Base-by-base conservation (phyloP, 2,113 vertebrate species). In the Telmatochromis sp. region DNA sequence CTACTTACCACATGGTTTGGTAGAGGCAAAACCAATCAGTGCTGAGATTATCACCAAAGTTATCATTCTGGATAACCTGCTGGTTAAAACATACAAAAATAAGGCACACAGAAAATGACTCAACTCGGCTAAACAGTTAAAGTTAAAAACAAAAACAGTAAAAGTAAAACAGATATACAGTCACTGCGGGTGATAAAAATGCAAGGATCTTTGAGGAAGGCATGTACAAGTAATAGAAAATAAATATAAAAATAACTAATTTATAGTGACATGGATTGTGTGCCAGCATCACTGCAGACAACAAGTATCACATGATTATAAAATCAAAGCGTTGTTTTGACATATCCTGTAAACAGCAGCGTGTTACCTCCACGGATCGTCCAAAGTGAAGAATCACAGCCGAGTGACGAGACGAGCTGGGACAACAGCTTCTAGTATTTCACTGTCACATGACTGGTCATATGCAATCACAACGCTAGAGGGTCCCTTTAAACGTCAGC, bases 1-100 rank as follows among this genome's bases (percentile, higher is more conserved):
- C 45, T 73, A 87, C 93, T 94, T 93, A 96, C 96, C 93, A 60
- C 89, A 94, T 85, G 93, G 84, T 54, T 88, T 87, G 55, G 90
- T 90, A 17, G 83, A 93, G n/a, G 87, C 80, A 89, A 94, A 85
- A 63, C 90, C 91, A 60, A 96, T 9, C 9, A 96, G 82, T 13
- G 60, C 58, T 14, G 88, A 40, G 19, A 95, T 42, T 51, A 95
- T n/a, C 11, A 94, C 37, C 33, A 94, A 49, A 68, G 45, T 35
- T 49, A 92, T 75, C 95, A 96, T 96, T 86, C 21, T 91, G 55
- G 23, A 57, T 31, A 60, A 84, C 45, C 92, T 94, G 75, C 80
- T 86, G 47, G 5, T 85, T 31, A 82, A 81, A 45, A 90, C 26
- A 87, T 14, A 6, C 57, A 23, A 6, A 0, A 81, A 37, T 37